These are phyloP conservation scores for Lophius americanus DNA, from an alignment of 2,797 vertebrate genomes.

Conservation along the genomic window DNA sequence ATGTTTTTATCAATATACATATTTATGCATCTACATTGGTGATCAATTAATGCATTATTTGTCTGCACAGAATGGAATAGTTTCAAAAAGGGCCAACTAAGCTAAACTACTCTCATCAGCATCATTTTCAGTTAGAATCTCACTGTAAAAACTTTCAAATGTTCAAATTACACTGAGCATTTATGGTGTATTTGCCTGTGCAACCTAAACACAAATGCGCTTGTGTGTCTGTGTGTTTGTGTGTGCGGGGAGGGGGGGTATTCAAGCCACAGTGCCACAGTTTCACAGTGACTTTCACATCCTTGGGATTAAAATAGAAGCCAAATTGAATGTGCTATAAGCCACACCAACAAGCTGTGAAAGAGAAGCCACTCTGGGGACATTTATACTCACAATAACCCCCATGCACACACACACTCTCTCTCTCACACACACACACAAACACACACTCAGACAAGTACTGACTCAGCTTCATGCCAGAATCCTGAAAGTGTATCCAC, in stretches of 20 bases:
- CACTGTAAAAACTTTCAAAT: no score
- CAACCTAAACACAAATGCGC: constrained; percentile 1
- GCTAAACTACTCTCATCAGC: no score
- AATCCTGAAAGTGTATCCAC: constrained; percentile 66
- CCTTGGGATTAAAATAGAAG: constrained; percentile 61
- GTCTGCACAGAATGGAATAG: not conserved
- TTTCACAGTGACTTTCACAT: constrained; percentile 56
- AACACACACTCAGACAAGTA: constrained; percentile 30
- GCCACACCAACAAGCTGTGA: constrained; percentile 60
- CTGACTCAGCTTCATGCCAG: constrained; percentile 54
- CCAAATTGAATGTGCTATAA: constrained; percentile 60
- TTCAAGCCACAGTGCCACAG: constrained; percentile 40
- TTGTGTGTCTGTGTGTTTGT: not conserved
- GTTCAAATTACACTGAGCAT: no score
- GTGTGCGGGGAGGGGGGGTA: not conserved
- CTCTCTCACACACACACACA: constrained; percentile 24
- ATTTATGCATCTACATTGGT: not conserved
- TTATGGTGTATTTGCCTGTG: not conserved
- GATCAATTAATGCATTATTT: not conserved
- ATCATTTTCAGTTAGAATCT: no score
- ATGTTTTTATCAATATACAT: no score
- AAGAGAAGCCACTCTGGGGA: constrained; percentile 69
- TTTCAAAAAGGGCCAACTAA: not conserved
- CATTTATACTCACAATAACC: constrained; percentile 38
- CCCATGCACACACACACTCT: constrained; percentile 25